Conservation (phyloP, 2,888 invertebrate species). For the Parapristionchus giblindavisi region DNA sequence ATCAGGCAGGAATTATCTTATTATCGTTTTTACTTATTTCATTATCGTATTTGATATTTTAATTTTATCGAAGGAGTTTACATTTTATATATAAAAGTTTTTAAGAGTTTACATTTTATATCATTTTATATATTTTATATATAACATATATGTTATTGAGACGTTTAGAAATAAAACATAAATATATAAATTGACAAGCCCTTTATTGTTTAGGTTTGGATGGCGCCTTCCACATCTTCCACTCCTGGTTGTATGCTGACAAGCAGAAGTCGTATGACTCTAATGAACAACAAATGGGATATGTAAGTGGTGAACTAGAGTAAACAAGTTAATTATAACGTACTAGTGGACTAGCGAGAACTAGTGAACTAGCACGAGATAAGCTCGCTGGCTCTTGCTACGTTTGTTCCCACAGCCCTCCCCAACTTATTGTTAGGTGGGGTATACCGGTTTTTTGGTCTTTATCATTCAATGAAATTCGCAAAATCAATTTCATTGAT, state of each 20-base stretch:
- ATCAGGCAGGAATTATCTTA: background rate
- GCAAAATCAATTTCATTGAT: no score
- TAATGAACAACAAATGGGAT: conserved; percentile 25
- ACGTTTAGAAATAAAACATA: background rate
- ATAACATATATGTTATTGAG: background rate
- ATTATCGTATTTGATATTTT: background rate
- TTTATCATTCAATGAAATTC: no score
- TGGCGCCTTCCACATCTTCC: conserved; percentile 24
- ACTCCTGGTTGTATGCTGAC: conserved; percentile 32
- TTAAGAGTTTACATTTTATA: background rate
- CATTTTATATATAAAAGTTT: background rate
- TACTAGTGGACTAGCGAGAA: no score
- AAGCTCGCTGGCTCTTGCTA: no score
- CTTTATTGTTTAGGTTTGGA: conserved; percentile 30
- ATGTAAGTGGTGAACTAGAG: no score
- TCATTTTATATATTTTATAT: background rate
- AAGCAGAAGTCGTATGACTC: conserved; percentile 18
- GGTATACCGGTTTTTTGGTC: background rate
- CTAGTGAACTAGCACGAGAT: no score
- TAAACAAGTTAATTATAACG: no score
- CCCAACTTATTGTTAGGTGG: background rate
- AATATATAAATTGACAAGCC: background rate
- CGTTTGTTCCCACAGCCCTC: no score
- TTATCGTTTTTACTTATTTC: background rate
- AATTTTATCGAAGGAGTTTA: no score